These are phyloP conservation scores for Rhizomys pruinosus DNA, from an alignment of 2,113 vertebrate genomes.

Conservation along the genomic window DNA sequence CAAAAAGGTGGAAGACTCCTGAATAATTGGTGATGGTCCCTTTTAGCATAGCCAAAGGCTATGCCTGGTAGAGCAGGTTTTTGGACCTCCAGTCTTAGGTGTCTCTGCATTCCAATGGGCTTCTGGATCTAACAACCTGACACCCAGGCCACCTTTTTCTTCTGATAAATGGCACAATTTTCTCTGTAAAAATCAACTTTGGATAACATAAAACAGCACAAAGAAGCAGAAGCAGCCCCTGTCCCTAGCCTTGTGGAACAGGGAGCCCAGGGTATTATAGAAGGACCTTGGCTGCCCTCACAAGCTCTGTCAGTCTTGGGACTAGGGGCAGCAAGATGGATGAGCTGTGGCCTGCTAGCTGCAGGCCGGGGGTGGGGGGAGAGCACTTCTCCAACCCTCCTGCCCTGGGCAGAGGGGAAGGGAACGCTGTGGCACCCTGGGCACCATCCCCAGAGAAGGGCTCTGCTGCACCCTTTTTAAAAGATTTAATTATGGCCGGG, in stretches of 20 bases:
- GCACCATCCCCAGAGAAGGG: background rate
- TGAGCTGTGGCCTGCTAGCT: background rate
- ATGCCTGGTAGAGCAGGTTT: too few relatives aligned
- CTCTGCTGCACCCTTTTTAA: background rate
- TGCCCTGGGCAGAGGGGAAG: accelerated
- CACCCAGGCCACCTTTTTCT: background rate
- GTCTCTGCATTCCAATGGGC: too few relatives aligned
- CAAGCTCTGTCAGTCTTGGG: background rate
- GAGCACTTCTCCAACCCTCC: too few relatives aligned
- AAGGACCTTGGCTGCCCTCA: accelerated
- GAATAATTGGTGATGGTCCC: too few relatives aligned
- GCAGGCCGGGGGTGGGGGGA: too few relatives aligned
- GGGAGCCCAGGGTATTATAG: background rate
- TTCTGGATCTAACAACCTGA: too few relatives aligned
- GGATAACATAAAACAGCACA: background rate
- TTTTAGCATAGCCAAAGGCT: too few relatives aligned
- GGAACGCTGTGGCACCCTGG: background rate
- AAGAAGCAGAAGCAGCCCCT: too few relatives aligned
- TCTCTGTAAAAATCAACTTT: background rate
- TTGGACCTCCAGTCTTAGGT: too few relatives aligned
- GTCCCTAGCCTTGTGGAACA: background rate
- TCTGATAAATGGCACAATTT: background rate
- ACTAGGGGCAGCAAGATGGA: accelerated
- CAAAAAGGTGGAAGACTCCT: too few relatives aligned
- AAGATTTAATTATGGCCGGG: too few relatives aligned